Conservation (phyloP, 2,888 invertebrate species). For the Drosophila parthenogenetica region DNA sequence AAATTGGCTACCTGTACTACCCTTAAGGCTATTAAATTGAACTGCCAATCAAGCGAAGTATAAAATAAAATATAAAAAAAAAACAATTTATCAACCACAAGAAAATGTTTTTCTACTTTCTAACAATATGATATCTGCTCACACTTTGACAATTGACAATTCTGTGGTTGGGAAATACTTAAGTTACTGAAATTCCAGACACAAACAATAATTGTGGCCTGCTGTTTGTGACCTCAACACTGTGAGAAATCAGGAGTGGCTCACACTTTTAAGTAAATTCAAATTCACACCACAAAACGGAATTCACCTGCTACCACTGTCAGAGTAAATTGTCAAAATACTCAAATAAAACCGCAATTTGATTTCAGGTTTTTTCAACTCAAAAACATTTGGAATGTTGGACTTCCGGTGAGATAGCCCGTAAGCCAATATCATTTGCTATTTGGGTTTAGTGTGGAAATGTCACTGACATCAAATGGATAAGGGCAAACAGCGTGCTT, state of each 20-base stretch:
- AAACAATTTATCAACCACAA: neutral
- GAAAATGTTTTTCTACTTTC: slow-evolving; percentile 9
- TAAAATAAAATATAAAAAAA: neutral
- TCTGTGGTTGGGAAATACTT: slow-evolving; percentile 19
- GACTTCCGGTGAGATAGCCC: slow-evolving; percentile 39
- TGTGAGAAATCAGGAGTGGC: slow-evolving; percentile 2
- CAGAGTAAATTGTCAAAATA: slow-evolving; percentile 42
- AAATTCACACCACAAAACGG: slow-evolving; percentile 16
- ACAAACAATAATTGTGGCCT: slow-evolving; percentile 31
- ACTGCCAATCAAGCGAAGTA: slow-evolving; percentile 37
- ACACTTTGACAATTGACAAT: neutral
- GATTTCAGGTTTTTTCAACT: slow-evolving; percentile 50
- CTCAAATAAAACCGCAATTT: slow-evolving; percentile 51
- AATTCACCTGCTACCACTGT: slow-evolving; percentile 9
- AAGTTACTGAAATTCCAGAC: slow-evolving; percentile 2
- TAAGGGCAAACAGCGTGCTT: slow-evolving; percentile 48
- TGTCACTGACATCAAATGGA: slow-evolving; percentile 74
- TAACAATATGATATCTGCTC: slow-evolving; percentile 4
- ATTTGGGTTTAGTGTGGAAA: slow-evolving; percentile 65
- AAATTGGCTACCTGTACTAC: slow-evolving; percentile 15
- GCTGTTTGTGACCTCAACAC: slow-evolving; percentile 10
- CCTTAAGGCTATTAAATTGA: slow-evolving; percentile 13
- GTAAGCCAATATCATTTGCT: slow-evolving; percentile 59
- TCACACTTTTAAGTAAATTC: slow-evolving; percentile 33
- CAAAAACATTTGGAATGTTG: slow-evolving; percentile 43